Percentiles rank a stretch among this genome's conserved stretches.
phyloP scores from a whole-genome alignment of 2,113 vertebrate species.

The Strix uralensis region DNA sequence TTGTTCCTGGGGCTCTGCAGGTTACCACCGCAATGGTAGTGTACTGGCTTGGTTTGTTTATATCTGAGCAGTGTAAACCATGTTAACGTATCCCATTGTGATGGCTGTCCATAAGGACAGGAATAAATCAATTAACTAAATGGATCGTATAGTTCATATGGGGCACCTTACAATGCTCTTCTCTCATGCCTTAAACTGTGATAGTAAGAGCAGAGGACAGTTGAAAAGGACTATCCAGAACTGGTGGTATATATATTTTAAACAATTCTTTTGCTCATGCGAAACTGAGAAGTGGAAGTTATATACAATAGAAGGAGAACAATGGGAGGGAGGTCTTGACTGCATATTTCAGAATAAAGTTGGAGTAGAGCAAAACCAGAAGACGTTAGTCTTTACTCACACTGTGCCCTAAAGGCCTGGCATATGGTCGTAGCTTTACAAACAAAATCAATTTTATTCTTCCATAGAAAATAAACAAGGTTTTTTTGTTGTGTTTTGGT shows the following conservation, averaged over 20 bases:
- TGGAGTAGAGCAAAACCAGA: constrained; percentile 47
- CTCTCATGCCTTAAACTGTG: background rate
- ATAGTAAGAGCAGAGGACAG: background rate
- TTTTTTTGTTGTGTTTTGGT: background rate
- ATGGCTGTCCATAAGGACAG: background rate
- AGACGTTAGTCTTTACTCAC: background rate
- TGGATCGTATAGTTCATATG: background rate
- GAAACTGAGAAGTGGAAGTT: background rate
- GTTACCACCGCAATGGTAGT: background rate
- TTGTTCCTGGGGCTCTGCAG: background rate
- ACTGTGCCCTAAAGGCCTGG: constrained; percentile 41
- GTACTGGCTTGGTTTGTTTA: background rate
- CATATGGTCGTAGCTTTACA: constrained; percentile 1
- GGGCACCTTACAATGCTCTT: background rate
- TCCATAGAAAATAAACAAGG: constrained; percentile 30
- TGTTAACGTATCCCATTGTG: background rate
- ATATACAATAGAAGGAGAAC: constrained; percentile 2
- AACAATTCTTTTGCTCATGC: background rate
- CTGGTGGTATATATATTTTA: background rate
- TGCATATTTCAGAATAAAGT: constrained; percentile 34
- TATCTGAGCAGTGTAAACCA: background rate
- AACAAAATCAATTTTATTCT: constrained; percentile 35
- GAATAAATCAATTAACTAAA: background rate
- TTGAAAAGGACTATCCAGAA: background rate
- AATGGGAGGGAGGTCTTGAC: background rate